Base-by-base conservation (phyloP, 2,113 vertebrate species). In the Oreotrochilus melanogaster region DNA sequence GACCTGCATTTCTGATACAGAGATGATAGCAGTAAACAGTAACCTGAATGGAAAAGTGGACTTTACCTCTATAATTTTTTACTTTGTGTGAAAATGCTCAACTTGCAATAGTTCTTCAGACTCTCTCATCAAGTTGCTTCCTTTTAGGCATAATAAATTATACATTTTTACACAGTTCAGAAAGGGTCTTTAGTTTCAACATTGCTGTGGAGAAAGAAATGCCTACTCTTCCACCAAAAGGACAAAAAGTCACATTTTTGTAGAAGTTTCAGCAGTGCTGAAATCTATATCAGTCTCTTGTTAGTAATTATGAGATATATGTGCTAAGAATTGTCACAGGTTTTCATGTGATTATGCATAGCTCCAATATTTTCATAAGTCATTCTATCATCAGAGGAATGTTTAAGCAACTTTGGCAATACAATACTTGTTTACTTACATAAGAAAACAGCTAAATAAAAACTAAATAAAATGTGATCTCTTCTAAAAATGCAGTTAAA, bases 401-500 rank as follows among this genome's bases (percentile, higher is more conserved):
- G 3, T 62, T 86, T 86, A 83, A 91, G 21, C 37, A 87, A 87
- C 17, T 48, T 31, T 65, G 37, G 54, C 58, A 85, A 75, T 35
- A 74, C 5, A 78, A 48, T 72, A 43, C 8, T 75, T 93, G 75
- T 62, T 91, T 94, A 76, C 39, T 70, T 88, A 54, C 58, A 74
- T 45, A 89, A 69, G 74, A 71, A 89, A 82, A 51, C 15, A 83
- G 51, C 18, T 62, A 88, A 91, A 91, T 86, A 85, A 89, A 93
- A 87, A 19, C 21, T 79, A 79, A 96, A 87, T 96, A 72, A 81
- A 96, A 86, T 28, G 47, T 27, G 30, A 43, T 91, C 22, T 48
- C 65, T 88, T 83, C 74, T 70, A 66, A 94, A 91, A 89, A 66
- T 56, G 48, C 30, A 58, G 33, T 92, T 96, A 95, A 91, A 48